These are phyloP conservation scores for Enteromius radiatus DNA, from an alignment of 2,797 vertebrate species.

Conservation along the genomic window DNA sequence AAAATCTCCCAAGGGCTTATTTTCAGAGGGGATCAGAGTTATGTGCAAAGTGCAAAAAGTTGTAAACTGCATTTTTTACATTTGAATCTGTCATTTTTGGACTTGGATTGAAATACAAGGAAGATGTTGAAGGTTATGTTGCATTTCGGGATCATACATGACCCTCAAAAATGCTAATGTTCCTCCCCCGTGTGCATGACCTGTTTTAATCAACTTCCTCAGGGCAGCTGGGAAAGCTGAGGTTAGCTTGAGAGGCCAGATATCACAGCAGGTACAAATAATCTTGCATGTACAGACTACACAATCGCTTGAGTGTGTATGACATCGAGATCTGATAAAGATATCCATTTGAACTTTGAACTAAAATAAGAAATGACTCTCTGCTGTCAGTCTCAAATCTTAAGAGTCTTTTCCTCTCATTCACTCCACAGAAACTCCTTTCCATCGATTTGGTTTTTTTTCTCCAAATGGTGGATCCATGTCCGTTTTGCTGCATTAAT, in stretches of 20 bases:
- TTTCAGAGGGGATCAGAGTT: not conserved
- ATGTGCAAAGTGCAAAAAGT: not conserved
- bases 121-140: not conserved
- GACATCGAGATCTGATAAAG: slow-evolving; percentile 2
- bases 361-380: slow-evolving; percentile 5
- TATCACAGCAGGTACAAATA: slow-evolving; percentile 61
- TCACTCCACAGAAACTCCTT: slow-evolving; percentile 27
- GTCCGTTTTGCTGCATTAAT: slow-evolving; percentile 49
- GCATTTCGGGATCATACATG: not conserved
- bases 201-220: slow-evolving; percentile 17
- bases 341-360: slow-evolving; percentile 24
- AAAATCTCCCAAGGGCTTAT: not conserved
- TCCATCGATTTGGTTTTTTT: slow-evolving; percentile 42
- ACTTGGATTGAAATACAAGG: not conserved
- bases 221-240: slow-evolving; percentile 26
- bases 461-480: slow-evolving; percentile 19
- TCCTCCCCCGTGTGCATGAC: not conserved
- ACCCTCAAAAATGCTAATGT: slow-evolving; percentile 17
- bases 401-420: slow-evolving; percentile 16
- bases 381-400: slow-evolving; percentile 17
- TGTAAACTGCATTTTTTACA: not conserved
- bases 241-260: slow-evolving; percentile 47
- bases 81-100: slow-evolving; percentile 1
- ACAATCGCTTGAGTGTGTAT: slow-evolving; percentile 1
- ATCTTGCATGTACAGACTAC: slow-evolving; percentile 42